Conservation (phyloP, 2,113 vertebrate genomes). For the Syngnathus floridae region DNA sequence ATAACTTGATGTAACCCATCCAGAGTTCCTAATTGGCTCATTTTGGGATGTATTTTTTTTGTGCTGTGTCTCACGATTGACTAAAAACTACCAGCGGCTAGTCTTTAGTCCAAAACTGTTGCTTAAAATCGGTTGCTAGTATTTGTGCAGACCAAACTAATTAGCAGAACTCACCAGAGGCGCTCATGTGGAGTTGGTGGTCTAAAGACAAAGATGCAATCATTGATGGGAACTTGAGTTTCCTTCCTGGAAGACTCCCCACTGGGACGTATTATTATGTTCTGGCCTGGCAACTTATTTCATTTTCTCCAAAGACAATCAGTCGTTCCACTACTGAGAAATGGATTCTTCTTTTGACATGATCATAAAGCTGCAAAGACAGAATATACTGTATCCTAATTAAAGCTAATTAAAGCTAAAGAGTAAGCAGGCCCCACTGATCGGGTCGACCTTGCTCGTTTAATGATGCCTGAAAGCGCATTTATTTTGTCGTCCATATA, state of each 20-base stretch:
- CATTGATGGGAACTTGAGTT: background rate
- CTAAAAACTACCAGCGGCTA: no score
- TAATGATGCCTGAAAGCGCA: background rate
- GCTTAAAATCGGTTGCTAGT: no score
- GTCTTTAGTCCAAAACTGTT: no score
- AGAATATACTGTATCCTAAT: background rate
- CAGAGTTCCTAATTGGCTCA: no score
- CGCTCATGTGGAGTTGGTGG: background rate
- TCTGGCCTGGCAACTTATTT: background rate
- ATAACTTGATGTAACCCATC: no score
- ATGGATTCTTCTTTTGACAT: background rate
- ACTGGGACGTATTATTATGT: background rate
- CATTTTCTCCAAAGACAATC: background rate
- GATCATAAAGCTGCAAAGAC: background rate
- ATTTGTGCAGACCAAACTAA: background rate
- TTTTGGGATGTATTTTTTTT: background rate
- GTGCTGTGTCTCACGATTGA: background rate
- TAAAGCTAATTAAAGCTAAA: background rate
- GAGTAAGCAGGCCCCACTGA: background rate
- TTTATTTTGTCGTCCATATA: slow-evolving; percentile 13
- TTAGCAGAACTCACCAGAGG: background rate
- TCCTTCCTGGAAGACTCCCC: background rate
- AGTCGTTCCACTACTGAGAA: background rate
- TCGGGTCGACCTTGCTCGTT: background rate
- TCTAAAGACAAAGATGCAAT: background rate